These are phyloP conservation scores for Macheiramphus alcinus DNA, from an alignment of 2,113 vertebrate species.

Conservation along the genomic window DNA sequence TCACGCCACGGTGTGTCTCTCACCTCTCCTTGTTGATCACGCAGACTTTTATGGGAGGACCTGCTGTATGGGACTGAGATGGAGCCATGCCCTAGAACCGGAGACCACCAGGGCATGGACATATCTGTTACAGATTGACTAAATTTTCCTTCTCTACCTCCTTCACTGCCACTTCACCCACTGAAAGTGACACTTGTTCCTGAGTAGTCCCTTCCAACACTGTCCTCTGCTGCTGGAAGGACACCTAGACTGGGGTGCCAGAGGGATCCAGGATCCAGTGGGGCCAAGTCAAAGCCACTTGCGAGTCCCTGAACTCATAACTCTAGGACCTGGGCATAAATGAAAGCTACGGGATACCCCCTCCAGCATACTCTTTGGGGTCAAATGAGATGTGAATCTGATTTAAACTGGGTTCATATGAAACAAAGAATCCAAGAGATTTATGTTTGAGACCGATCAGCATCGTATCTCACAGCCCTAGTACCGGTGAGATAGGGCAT, in stretches of 20 bases:
- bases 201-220: neutral
- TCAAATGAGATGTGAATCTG: neutral
- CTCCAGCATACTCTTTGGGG: neutral
- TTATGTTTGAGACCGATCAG: neutral
- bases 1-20: accelerated
- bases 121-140: neutral
- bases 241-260: neutral
- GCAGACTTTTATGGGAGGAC: neutral
- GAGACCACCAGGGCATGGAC: neutral
- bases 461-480: neutral
- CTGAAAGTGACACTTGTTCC: accelerated
- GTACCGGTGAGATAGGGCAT: neutral
- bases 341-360: neutral
- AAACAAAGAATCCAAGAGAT: neutral
- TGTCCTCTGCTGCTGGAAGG: neutral
- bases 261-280: neutral
- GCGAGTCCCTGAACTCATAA: accelerated
- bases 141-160: neutral
- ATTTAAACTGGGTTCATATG: neutral
- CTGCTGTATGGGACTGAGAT: neutral
- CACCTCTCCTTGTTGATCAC: neutral
- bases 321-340: neutral
- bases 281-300: neutral
- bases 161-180: neutral
- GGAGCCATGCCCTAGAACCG: neutral